These are phyloP conservation scores for Hipposideros armiger DNA, from an alignment of 2,113 vertebrate species.

Conservation along the genomic window DNA sequence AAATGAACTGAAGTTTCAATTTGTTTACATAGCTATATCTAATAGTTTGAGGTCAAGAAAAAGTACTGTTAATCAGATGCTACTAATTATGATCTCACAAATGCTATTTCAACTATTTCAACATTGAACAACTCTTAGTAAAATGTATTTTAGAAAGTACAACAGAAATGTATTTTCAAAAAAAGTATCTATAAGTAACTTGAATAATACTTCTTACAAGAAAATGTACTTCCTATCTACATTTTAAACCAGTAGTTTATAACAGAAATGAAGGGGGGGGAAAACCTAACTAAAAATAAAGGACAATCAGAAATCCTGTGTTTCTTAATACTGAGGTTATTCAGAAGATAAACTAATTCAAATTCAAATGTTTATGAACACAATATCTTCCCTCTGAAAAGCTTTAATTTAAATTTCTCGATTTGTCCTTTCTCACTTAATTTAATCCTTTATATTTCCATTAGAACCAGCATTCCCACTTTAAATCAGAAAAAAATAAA, in stretches of 20 bases:
- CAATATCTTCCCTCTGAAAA: neutral
- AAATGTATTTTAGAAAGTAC: constrained; percentile 45
- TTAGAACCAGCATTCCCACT: neutral
- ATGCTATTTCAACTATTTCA: constrained; percentile 39
- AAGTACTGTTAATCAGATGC: neutral
- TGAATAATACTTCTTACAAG: constrained; percentile 20
- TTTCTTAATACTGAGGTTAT: neutral
- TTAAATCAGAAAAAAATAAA: neutral
- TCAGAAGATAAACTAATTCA: neutral
- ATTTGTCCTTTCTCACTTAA: neutral
- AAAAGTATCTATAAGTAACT: neutral
- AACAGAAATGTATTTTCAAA: constrained; percentile 28
- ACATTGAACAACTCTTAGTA: neutral
- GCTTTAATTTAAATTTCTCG: neutral
- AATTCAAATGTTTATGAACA: constrained; percentile 25
- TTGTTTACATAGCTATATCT: constrained; percentile 40
- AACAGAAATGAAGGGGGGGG: neutral
- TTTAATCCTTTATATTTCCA: neutral
- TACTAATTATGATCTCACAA: constrained; percentile 37
- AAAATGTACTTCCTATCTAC: neutral
- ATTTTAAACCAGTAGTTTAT: constrained; percentile 4
- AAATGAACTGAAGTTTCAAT: constrained; percentile 46
- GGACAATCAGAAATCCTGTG: neutral
- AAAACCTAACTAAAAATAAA: constrained; percentile 1
- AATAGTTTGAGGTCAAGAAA: constrained; percentile 41